Conservation (phyloP, 2,888 invertebrate species). For the Yponomeuta malinellus region DNA sequence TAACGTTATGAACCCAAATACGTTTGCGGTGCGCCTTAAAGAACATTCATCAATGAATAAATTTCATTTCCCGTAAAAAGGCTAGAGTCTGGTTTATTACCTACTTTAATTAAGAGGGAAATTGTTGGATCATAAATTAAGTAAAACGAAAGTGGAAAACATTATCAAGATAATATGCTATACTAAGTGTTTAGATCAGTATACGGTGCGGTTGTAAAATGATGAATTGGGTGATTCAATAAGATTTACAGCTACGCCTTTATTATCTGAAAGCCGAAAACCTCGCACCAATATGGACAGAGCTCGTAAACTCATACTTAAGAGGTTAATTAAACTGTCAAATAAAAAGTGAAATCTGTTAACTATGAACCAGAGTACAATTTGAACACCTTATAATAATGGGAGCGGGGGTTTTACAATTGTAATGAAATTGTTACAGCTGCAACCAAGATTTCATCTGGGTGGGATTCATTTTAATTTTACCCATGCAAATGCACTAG, state of each 20-base stretch:
- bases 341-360: neutral
- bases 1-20: neutral
- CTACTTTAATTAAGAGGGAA: neutral
- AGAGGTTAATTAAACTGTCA: neutral
- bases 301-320: neutral
- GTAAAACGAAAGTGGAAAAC: neutral
- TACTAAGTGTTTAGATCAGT: neutral
- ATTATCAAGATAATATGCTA: neutral
- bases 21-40: conserved; percentile 23
- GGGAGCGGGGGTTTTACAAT: too few species aligned
- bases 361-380: neutral
- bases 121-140: too few species aligned
- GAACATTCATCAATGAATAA: conserved; percentile 21
- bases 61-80: conserved; percentile 1
- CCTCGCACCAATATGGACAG: neutral
- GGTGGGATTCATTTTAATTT: too few species aligned
- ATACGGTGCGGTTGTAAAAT: neutral
- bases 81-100: neutral
- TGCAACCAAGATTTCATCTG: too few species aligned
- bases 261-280: neutral
- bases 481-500: too few species aligned
- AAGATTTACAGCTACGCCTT: neutral
- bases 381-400: neutral
- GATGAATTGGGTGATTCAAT: neutral
- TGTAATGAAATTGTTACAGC: too few species aligned